Evolutionary conservation across 2,888 invertebrate species (phyloP).

Genomic region (Tinea semifulvella): DNA sequence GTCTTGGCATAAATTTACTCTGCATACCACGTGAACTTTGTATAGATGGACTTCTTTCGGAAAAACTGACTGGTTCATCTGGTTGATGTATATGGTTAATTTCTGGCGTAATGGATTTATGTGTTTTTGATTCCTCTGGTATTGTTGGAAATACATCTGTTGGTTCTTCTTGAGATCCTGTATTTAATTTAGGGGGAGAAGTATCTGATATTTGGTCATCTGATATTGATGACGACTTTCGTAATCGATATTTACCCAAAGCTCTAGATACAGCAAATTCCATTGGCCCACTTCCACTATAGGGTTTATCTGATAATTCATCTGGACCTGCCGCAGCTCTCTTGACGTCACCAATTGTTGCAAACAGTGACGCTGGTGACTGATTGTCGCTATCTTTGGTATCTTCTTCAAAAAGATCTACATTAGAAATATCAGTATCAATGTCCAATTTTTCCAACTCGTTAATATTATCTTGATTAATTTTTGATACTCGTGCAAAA

Average conservation of each 20-base stretch:
- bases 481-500: constrained; percentile 63
- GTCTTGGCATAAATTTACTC: constrained; percentile 70
- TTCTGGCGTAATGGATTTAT: constrained; percentile 47
- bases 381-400: constrained; percentile 68
- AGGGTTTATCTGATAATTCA: constrained; percentile 65
- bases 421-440: constrained; percentile 68
- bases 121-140: constrained; percentile 37
- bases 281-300: constrained; percentile 74
- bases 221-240: constrained; percentile 75
- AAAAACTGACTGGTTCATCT: constrained; percentile 58
- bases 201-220: constrained; percentile 72
- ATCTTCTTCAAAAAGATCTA: constrained; percentile 67
- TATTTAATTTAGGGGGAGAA: constrained; percentile 43
- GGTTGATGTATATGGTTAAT: constrained; percentile 41
- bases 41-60: constrained; percentile 74
- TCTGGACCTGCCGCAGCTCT: constrained; percentile 68
- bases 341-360: constrained; percentile 79
- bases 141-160: constrained; percentile 28
- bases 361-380: constrained; percentile 74
- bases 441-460: constrained; percentile 63
- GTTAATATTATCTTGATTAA: constrained; percentile 56
- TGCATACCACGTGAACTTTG: constrained; percentile 67
- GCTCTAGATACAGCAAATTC: constrained; percentile 87
- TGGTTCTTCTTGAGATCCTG: constrained; percentile 31
- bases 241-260: constrained; percentile 79